Conservation (phyloP, 1,140 invertebrate genomes). For the Pinna nobilis region DNA sequence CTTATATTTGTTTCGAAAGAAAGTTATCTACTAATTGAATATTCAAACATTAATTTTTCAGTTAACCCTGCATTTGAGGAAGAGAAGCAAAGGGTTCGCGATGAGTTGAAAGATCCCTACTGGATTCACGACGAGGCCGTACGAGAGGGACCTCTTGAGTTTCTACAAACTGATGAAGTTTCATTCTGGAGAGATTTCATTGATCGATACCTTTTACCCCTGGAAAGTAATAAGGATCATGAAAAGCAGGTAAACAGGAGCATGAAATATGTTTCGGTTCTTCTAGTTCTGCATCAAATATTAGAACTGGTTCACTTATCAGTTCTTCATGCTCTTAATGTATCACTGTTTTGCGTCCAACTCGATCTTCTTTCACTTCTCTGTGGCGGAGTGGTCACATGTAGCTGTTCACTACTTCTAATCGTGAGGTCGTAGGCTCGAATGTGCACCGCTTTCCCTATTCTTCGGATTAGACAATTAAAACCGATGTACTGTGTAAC, state of each 20-base stretch:
- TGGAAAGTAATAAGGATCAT: slow-evolving; percentile 63
- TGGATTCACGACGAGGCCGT: slow-evolving; percentile 91
- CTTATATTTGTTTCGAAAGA: background rate
- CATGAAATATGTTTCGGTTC: no score
- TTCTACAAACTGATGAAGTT: slow-evolving; percentile 79
- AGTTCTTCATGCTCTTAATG: no score
- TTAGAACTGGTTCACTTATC: no score
- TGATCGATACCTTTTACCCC: slow-evolving; percentile 62
- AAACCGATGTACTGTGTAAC: no score
- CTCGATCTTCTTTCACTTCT: no score
- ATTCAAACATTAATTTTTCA: slow-evolving; percentile 24
- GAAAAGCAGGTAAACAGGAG: slow-evolving; percentile 49
- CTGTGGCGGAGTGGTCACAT: no score
- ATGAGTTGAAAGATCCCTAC: slow-evolving; percentile 91
- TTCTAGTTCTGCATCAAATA: no score
- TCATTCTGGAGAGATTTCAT: slow-evolving; percentile 67
- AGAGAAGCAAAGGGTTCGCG: slow-evolving; percentile 37
- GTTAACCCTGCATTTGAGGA: slow-evolving; percentile 53
- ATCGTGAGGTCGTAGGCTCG: no score
- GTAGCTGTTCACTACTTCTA: no score
- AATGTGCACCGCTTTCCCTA: no score
- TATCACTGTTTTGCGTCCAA: no score
- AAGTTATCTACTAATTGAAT: background rate
- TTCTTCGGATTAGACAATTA: no score
- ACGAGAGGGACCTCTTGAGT: slow-evolving; percentile 59